Percentiles rank a stretch among this genome's conserved stretches.
Conservation (phyloP, 2,113 vertebrate genomes). For the Panthera uncia region DNA sequence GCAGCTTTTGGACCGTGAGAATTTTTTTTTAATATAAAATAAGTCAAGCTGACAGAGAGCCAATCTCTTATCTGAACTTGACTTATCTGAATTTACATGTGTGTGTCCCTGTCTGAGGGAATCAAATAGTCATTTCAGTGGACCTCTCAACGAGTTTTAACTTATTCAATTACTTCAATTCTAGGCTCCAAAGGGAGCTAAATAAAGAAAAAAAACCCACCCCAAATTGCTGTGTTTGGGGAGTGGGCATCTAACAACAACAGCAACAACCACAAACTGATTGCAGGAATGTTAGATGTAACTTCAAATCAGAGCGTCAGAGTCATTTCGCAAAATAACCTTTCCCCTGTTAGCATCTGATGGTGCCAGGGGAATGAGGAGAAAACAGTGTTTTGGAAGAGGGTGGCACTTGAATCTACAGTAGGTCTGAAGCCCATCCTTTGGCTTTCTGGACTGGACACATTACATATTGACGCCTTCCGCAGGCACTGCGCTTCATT, state of each 20-base stretch:
- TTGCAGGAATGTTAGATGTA: neutral
- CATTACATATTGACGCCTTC: neutral
- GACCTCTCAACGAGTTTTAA: slow-evolving; percentile 34
- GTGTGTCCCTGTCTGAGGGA: too few species aligned
- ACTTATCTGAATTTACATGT: neutral
- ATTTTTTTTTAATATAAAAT: neutral
- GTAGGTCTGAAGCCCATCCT: neutral
- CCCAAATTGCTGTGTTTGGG: neutral
- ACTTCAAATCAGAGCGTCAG: neutral
- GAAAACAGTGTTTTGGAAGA: slow-evolving; percentile 73
- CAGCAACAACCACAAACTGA: neutral
- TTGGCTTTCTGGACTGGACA: neutral
- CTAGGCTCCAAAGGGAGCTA: neutral
- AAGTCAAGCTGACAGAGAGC: neutral
- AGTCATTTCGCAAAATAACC: neutral
- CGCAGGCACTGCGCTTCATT: neutral
- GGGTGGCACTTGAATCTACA: slow-evolving; percentile 50
- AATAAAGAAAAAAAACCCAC: neutral
- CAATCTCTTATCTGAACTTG: slow-evolving; percentile 1
- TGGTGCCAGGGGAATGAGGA: slow-evolving; percentile 3
- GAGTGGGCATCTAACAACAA: neutral
- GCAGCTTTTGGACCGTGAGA: neutral
- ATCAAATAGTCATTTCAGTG: neutral
- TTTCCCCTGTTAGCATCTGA: neutral
- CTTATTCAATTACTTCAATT: neutral